Percentiles rank a stretch among this genome's conserved stretches.
Conservation (phyloP, 1,140 invertebrate species). For the Patella vulgata region DNA sequence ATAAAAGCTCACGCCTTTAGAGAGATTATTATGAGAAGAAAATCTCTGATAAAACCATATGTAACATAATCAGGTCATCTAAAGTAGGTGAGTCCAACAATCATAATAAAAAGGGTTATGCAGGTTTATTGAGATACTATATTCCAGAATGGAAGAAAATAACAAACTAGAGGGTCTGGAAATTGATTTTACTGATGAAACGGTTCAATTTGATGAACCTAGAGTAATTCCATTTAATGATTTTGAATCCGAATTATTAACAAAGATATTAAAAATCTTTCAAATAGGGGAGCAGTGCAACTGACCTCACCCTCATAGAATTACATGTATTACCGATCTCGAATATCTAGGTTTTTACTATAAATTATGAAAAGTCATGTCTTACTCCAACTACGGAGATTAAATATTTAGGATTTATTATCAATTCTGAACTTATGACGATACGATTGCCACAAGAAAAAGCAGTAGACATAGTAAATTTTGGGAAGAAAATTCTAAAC, state of each 20-base stretch:
- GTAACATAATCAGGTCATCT: too few species aligned
- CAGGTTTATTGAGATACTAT: too few species aligned
- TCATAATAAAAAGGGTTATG: too few species aligned
- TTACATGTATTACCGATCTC: neutral
- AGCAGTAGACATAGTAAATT: too few species aligned
- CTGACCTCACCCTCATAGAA: slow-evolving; percentile 7
- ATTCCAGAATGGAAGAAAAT: slow-evolving; percentile 17
- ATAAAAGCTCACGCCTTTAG: too few species aligned
- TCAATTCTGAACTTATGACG: slow-evolving; percentile 12
- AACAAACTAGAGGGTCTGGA: slow-evolving; percentile 14
- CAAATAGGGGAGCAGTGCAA: slow-evolving; percentile 16
- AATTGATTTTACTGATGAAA: slow-evolving; percentile 10
- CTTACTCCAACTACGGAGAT: neutral
- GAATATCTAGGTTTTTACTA: neutral
- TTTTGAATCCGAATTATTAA: slow-evolving; percentile 2
- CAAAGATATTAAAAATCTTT: slow-evolving; percentile 9
- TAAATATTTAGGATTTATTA: slow-evolving; percentile 14
- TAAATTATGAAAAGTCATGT: slow-evolving; percentile 7
- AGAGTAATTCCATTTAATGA: slow-evolving; percentile 2
- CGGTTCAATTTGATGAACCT: neutral
- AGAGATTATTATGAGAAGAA: too few species aligned
- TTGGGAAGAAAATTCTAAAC: too few species aligned
- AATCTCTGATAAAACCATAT: too few species aligned
- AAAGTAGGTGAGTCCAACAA: too few species aligned
- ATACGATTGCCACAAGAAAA: neutral